These are phyloP conservation scores for Panthera uncia DNA, from an alignment of 2,113 vertebrate species.

Conservation along the genomic window DNA sequence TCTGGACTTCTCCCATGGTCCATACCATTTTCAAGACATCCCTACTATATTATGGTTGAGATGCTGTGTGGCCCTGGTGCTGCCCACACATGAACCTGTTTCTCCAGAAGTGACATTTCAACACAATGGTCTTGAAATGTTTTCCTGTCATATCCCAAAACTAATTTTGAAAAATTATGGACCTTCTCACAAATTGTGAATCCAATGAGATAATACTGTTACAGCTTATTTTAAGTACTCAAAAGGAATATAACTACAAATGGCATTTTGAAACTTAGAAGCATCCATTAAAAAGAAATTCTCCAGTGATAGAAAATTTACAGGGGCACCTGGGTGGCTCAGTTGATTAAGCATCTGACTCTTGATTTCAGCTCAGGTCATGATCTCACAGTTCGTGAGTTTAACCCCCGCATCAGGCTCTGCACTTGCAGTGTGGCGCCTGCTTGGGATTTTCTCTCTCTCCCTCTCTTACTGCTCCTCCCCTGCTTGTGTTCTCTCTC, in stretches of 20 bases:
- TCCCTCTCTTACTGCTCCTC: too few species aligned
- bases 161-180: not conserved
- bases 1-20: not conserved
- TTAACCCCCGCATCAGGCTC: too few species aligned
- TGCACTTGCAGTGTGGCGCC: too few species aligned
- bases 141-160: not conserved
- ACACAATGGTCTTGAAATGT: not conserved
- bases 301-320: not conserved
- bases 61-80: not conserved
- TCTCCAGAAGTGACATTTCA: not conserved
- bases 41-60: not conserved
- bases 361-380: too few species aligned
- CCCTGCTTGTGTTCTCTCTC: too few species aligned
- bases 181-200: not conserved
- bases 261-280: not conserved
- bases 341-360: too few species aligned
- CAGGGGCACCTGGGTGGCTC: too few species aligned
- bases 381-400: too few species aligned
- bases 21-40: not conserved
- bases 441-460: too few species aligned
- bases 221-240: not conserved
- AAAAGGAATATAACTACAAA: not conserved
- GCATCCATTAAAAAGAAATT: slow-evolving; percentile 8
- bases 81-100: not conserved
- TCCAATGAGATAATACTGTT: not conserved